Evolutionary conservation across 35 echinoderm and acorn worm species (phyloP).

Genomic region (Antedon bifida): DNA sequence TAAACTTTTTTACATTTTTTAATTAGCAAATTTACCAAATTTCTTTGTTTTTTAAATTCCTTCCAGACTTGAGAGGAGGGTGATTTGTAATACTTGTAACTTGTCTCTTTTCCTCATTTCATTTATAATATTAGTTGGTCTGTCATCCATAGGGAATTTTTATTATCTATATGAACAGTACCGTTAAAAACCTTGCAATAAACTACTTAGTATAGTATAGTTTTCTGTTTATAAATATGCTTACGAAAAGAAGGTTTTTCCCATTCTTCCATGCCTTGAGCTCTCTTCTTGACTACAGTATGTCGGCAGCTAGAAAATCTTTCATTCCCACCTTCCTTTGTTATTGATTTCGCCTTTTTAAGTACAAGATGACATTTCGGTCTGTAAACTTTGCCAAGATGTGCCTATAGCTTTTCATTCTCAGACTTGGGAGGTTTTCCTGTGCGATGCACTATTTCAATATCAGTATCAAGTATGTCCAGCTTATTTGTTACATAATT

Average conservation of each 20-base stretch:
- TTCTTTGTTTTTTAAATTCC: too few relatives aligned
- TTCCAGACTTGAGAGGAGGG: too few relatives aligned
- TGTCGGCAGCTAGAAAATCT: constrained; percentile 2
- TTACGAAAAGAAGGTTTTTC: too few relatives aligned
- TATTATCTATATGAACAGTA: too few relatives aligned
- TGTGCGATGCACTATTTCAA: constrained; percentile 4
- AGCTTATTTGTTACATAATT: too few relatives aligned
- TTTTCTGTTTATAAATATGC: too few relatives aligned
- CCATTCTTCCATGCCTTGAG: background rate
- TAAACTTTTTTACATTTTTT: too few relatives aligned
- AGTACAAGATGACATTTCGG: background rate
- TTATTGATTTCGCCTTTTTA: background rate
- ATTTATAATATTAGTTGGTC: background rate
- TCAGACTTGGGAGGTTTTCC: background rate
- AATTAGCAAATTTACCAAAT: too few relatives aligned
- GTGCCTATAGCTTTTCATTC: background rate
- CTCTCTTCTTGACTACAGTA: background rate
- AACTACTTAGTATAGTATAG: too few relatives aligned
- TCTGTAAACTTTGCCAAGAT: background rate
- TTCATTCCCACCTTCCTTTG: background rate
- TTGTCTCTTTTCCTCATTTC: background rate
- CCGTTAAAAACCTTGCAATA: too few relatives aligned
- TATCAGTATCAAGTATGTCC: background rate
- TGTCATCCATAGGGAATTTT: background rate
- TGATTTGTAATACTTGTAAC: too few relatives aligned